phyloP scores from a whole-genome alignment of 2,797 vertebrate species.

The Ceyx erithaca region DNA sequence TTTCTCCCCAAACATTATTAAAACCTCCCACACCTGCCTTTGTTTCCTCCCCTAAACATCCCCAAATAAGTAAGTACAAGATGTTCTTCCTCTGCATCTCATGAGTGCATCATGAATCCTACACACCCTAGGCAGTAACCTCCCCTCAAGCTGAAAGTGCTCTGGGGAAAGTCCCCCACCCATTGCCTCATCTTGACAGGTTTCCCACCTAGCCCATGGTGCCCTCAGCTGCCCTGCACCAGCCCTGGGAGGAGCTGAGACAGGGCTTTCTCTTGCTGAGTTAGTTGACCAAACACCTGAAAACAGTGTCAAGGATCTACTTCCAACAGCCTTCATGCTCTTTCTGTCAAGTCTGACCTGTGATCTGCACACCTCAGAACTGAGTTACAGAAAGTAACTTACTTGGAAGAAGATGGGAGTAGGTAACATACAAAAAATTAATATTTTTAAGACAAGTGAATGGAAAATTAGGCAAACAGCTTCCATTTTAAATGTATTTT shows the following conservation, averaged over 20 bases:
- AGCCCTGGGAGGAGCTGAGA: background rate
- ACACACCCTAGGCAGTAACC: background rate
- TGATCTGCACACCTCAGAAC: background rate
- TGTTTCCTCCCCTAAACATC: background rate
- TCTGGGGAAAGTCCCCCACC: background rate
- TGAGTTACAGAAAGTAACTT: background rate
- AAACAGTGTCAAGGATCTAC: background rate
- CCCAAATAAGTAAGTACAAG: background rate
- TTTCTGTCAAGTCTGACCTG: background rate
- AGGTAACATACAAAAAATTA: background rate
- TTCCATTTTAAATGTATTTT: background rate
- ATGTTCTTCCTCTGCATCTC: background rate
- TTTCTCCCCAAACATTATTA: background rate
- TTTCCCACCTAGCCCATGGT: background rate
- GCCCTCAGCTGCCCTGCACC: accelerated
- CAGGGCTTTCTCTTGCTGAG: background rate
- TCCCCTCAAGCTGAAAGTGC: background rate
- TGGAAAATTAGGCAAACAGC: background rate
- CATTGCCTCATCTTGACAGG: background rate
- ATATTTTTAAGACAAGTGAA: background rate
- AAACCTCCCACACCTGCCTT: background rate
- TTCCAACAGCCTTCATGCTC: background rate
- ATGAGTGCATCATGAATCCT: background rate
- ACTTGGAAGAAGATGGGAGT: background rate
- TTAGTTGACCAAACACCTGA: background rate